phyloP scores from a whole-genome alignment of 2,113 vertebrate species.

The Gopherus flavomarginatus region DNA sequence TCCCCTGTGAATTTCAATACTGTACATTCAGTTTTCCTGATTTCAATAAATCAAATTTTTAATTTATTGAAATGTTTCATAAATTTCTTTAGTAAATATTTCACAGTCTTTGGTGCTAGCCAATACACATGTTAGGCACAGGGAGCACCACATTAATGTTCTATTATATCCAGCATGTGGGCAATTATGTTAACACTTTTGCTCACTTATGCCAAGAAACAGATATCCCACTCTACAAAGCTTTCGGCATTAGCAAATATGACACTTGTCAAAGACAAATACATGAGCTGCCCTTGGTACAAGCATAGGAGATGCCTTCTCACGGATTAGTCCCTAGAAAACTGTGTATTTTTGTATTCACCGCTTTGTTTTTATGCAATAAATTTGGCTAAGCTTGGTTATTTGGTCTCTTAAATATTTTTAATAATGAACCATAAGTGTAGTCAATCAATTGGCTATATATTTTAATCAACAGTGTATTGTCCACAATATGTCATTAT shows the following conservation, averaged over 20 bases:
- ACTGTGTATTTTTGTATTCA: background rate
- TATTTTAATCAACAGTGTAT: background rate
- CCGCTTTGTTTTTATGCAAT: background rate
- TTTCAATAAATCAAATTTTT: background rate
- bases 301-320: background rate
- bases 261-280: background rate
- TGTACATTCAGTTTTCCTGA: background rate
- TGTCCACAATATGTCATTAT: background rate
- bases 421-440: background rate
- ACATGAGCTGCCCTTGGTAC: background rate
- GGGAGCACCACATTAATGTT: no score
- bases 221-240: no score
- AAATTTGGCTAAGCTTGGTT: background rate
- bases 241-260: background rate
- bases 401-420: background rate
- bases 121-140: background rate
- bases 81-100: background rate
- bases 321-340: background rate
- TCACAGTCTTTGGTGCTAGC: background rate
- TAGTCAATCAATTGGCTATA: background rate
- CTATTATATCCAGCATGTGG: background rate
- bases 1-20: background rate
- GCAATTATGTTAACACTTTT: background rate
- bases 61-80: background rate
- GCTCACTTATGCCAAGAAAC: no score